Percentiles rank a stretch among this genome's conserved stretches.
Conservation (phyloP, 2,113 vertebrate genomes). For the Chaetura pelagica region DNA sequence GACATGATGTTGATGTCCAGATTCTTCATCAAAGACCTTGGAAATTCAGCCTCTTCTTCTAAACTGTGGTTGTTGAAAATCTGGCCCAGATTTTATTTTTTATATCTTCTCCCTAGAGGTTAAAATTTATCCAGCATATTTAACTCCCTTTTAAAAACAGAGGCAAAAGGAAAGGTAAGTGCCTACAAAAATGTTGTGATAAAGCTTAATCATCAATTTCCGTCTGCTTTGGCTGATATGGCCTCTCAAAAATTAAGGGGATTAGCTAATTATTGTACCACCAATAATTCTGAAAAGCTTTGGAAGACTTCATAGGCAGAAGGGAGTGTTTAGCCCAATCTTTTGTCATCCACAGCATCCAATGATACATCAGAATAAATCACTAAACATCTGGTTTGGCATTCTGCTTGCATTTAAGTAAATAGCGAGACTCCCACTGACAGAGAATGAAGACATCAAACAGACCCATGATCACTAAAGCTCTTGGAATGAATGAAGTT, state of each 20-base stretch:
- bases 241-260: slow-evolving; percentile 25
- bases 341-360: slow-evolving; percentile 22
- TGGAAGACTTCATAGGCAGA: slow-evolving; percentile 24
- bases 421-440: slow-evolving; percentile 33
- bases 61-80: neutral
- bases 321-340: neutral
- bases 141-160: neutral
- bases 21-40: neutral
- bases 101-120: neutral
- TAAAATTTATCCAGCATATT: neutral
- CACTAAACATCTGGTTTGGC: slow-evolving; percentile 63
- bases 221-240: slow-evolving; percentile 47
- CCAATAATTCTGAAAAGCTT: slow-evolving; percentile 35
- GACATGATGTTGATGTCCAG: neutral
- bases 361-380: slow-evolving; percentile 56
- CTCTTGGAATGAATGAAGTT: slow-evolving; percentile 46
- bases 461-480: slow-evolving; percentile 42
- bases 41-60: neutral
- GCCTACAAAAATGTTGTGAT: slow-evolving; percentile 8
- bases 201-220: slow-evolving; percentile 43
- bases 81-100: slow-evolving; percentile 14
- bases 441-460: slow-evolving; percentile 39
- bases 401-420: slow-evolving; percentile 56
- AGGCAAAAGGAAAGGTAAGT: slow-evolving; percentile 36
- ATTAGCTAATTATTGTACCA: slow-evolving; percentile 44